Conservation (phyloP, 2,888 invertebrate genomes). For the Eupithecia centaureata region DNA sequence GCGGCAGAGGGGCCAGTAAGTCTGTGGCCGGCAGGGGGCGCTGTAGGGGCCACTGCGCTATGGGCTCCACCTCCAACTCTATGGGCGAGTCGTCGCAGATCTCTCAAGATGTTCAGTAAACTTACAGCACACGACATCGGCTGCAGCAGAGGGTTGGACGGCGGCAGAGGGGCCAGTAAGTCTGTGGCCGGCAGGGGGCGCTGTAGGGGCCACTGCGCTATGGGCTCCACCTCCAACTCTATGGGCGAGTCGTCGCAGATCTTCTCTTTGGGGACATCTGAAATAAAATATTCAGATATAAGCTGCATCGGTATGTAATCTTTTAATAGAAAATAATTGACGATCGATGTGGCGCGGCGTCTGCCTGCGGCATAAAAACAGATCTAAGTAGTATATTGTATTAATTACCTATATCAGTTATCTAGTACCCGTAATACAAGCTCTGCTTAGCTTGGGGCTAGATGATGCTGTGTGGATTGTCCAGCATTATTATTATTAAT, state of each 20-base stretch:
- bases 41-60: slow-evolving; percentile 95
- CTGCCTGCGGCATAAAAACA: no score
- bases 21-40: slow-evolving; percentile 86
- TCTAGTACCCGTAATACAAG: no score
- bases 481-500: no score
- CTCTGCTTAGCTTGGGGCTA: no score
- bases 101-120: slow-evolving; percentile 8
- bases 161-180: slow-evolving; percentile 89
- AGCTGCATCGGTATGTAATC: background rate
- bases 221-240: slow-evolving; percentile 92
- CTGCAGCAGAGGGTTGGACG: slow-evolving; percentile 86
- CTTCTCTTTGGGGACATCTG: slow-evolving; percentile 89
- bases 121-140: slow-evolving; percentile 58
- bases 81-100: background rate
- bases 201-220: slow-evolving; percentile 95
- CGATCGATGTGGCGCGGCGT: no score
- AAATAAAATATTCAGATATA: background rate
- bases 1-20: slow-evolving; percentile 90
- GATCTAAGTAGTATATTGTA: no score
- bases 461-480: no score
- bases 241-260: slow-evolving; percentile 92
- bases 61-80: slow-evolving; percentile 88
- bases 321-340: background rate
- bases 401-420: no score
- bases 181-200: slow-evolving; percentile 86